A percentile compares a stretch with the other conserved stretches of the same genome.
phyloP scores from a whole-genome alignment of 2,888 invertebrate genomes.

The Polylopha cassiicola region DNA sequence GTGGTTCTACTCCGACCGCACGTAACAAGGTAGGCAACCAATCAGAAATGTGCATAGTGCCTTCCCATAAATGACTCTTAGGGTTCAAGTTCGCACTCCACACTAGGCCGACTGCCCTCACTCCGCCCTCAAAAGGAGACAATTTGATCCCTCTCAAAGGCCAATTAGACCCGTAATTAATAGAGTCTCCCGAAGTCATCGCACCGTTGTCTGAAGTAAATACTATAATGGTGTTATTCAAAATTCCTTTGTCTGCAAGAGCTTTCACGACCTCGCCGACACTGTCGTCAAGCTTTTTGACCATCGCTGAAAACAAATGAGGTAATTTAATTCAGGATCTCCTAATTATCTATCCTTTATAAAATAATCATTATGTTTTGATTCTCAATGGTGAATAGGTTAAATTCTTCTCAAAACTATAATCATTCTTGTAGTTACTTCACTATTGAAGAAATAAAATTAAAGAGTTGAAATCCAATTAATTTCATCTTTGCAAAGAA shows the following conservation, averaged over 20 bases:
- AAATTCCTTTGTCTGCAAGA: conserved; percentile 80
- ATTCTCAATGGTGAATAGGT: too few relatives aligned
- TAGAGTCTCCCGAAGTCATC: conserved; percentile 82
- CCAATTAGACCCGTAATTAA: conserved; percentile 88
- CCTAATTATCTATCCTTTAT: too few relatives aligned
- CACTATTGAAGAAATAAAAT: too few relatives aligned
- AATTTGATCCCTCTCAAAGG: conserved; percentile 86
- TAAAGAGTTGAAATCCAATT: too few relatives aligned
- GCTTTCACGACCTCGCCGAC: conserved; percentile 86
- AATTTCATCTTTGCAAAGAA: too few relatives aligned
- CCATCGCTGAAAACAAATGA: conserved; percentile 80
- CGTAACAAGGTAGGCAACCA: conserved; percentile 85
- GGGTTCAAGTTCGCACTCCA: conserved; percentile 72
- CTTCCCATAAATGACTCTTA: conserved; percentile 62
- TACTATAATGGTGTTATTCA: conserved; percentile 88
- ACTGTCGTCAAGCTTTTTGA: conserved; percentile 89
- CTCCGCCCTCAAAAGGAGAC: conserved; percentile 89
- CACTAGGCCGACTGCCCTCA: conserved; percentile 84
- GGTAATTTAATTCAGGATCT: conserved; percentile 15
- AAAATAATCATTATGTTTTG: too few relatives aligned
- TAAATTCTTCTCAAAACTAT: too few relatives aligned
- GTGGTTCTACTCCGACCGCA: conserved; percentile 43
- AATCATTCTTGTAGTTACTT: too few relatives aligned
- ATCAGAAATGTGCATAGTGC: conserved; percentile 85
- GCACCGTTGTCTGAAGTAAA: conserved; percentile 95